Conservation (phyloP, 2,797 vertebrate species). For the Helicolenus hilgendorfi region DNA sequence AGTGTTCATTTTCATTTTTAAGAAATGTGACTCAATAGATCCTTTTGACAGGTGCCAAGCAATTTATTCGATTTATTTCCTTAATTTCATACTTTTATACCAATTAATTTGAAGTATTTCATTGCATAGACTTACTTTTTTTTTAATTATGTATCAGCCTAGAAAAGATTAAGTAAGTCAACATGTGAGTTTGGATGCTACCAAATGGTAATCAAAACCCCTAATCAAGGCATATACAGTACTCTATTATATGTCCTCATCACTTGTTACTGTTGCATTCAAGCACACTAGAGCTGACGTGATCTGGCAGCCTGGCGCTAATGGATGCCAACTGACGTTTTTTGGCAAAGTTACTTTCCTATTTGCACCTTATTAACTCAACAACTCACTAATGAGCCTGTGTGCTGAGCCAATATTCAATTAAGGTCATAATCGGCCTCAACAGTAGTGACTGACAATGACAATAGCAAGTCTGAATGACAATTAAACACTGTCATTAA, state of each 20-base stretch:
- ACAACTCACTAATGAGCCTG: conserved; percentile 47
- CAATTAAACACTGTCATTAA: conserved; percentile 67
- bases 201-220: not conserved
- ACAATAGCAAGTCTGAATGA: conserved; percentile 49
- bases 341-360: conserved; percentile 58
- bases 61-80: not conserved
- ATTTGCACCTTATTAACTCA: conserved; percentile 58
- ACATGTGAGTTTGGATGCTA: not conserved
- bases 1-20: not conserved
- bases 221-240: not conserved
- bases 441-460: conserved; percentile 42
- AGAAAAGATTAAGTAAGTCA: not conserved
- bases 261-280: not conserved
- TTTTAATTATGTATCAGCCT: not conserved
- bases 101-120: not conserved
- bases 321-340: conserved; percentile 45
- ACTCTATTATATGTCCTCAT: not conserved
- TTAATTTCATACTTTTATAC: conserved; percentile 3
- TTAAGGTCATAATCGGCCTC: conserved; percentile 64
- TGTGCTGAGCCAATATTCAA: conserved; percentile 62
- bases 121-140: not conserved
- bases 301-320: conserved; percentile 13
- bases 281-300: not conserved
- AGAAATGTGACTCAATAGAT: not conserved
- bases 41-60: not conserved